These are phyloP conservation scores for Chymomyza amoena DNA, from an alignment of 2,888 invertebrate genomes.

Conservation along the genomic window DNA sequence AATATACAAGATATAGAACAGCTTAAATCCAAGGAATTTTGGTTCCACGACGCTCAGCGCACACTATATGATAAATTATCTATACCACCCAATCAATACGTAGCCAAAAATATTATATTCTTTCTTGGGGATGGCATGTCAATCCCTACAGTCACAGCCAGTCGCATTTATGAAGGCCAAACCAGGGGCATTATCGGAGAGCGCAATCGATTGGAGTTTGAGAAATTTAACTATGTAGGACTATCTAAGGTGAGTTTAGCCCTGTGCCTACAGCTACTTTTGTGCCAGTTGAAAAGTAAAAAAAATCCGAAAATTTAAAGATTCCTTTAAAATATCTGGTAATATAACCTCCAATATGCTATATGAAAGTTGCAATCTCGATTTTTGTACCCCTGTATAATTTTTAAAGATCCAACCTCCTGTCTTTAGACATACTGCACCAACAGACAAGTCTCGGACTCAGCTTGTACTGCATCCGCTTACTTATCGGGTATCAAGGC, in stretches of 20 bases:
- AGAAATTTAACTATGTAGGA: conserved; percentile 83
- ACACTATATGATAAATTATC: conserved; percentile 69
- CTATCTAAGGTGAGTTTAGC: conserved; percentile 81
- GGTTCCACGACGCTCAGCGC: conserved; percentile 69
- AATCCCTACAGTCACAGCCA: conserved; percentile 83
- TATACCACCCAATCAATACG: conserved; percentile 73
- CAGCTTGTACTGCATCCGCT: conserved; percentile 86
- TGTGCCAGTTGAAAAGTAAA: no score
- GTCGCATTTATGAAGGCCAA: conserved; percentile 84
- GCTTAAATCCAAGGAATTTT: conserved; percentile 56
- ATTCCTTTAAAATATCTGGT: no score
- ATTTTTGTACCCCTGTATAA: no score
- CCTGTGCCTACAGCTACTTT: background rate
- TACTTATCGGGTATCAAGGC: conserved; percentile 86
- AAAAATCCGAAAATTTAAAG: no score
- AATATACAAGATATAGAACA: conserved; percentile 42
- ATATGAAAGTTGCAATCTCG: no score
- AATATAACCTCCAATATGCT: no score
- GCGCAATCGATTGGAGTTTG: conserved; percentile 82
- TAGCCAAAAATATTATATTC: conserved; percentile 87
- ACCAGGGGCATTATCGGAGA: conserved; percentile 81
- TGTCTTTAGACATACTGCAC: conserved; percentile 81
- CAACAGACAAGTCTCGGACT: conserved; percentile 86
- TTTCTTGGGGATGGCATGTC: conserved; percentile 92
- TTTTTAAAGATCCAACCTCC: background rate